phyloP scores from a whole-genome alignment of 2,888 invertebrate species.

The Plagodis pulveraria region DNA sequence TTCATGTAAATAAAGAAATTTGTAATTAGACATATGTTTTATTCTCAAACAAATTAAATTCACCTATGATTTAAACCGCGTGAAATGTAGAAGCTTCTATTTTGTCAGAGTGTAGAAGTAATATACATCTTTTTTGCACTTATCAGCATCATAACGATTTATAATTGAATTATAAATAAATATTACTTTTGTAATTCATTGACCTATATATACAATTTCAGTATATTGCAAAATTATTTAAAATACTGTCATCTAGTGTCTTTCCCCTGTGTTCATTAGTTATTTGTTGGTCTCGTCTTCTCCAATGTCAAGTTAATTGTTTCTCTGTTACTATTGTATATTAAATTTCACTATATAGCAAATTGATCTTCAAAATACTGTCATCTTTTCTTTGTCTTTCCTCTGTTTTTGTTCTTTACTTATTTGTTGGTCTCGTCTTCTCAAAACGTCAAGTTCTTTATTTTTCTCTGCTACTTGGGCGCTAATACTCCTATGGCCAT shows the following conservation, averaged over 20 bases:
- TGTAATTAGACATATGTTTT: constrained; percentile 69
- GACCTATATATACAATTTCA: constrained; percentile 28
- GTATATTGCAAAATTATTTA: not conserved
- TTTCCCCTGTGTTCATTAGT: too few species aligned
- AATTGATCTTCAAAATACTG: constrained; percentile 85
- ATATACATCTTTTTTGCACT: not conserved
- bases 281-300: too few species aligned
- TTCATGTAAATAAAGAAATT: constrained; percentile 82
- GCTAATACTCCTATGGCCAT: constrained; percentile 86
- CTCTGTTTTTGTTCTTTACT: constrained; percentile 88
- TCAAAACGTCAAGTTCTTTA: constrained; percentile 85
- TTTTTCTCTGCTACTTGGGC: constrained; percentile 86
- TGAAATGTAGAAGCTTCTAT: too few species aligned
- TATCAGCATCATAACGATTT: not conserved
- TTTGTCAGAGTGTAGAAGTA: too few species aligned
- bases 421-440: constrained; percentile 86
- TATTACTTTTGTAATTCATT: constrained; percentile 1
- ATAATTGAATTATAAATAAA: not conserved
- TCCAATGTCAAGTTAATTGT: not conserved
- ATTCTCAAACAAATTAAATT: constrained; percentile 27
- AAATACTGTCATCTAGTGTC: too few species aligned
- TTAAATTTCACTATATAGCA: constrained; percentile 27
- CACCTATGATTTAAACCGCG: too few species aligned
- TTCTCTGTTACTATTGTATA: constrained; percentile 1
- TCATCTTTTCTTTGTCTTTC: constrained; percentile 90